Conservation (phyloP, 2,113 vertebrate species). For the Ceratotherium simum region DNA sequence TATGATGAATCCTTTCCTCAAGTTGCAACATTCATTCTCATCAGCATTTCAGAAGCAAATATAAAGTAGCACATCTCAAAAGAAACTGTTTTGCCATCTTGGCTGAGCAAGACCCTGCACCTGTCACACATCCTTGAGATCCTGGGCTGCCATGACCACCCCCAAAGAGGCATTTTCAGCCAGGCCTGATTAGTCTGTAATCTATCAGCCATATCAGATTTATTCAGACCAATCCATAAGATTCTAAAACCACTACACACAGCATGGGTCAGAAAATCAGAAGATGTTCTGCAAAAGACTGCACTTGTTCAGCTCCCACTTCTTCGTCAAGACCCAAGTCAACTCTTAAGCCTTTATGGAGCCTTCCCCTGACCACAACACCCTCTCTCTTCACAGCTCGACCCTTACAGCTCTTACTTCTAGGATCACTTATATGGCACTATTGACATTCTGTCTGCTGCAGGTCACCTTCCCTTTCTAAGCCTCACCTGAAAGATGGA, state of each 20-base stretch:
- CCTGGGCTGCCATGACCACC: not conserved
- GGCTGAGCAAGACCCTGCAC: not conserved
- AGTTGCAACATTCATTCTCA: not conserved
- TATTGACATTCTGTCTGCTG: not conserved
- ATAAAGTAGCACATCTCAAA: not conserved
- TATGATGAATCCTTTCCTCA: not conserved
- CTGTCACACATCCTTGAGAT: not conserved
- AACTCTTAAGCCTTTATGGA: not conserved
- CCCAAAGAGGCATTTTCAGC: not conserved
- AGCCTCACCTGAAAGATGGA: not conserved
- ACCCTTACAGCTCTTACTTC: not conserved
- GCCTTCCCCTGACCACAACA: not conserved
- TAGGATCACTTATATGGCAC: rapidly evolving
- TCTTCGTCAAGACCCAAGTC: not conserved
- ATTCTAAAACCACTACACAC: not conserved
- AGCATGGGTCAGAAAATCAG: not conserved
- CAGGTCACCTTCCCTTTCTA: not conserved
- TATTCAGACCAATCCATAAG: not conserved
- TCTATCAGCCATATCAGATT: not conserved
- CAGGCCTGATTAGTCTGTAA: not conserved
- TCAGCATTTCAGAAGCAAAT: not conserved
- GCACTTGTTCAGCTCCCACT: not conserved
- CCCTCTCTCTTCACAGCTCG: not conserved
- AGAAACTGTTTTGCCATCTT: not conserved
- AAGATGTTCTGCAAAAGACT: not conserved